Evolutionary conservation across 2,888 invertebrate species (phyloP).

Genomic region (Ectemnius continuus): DNA sequence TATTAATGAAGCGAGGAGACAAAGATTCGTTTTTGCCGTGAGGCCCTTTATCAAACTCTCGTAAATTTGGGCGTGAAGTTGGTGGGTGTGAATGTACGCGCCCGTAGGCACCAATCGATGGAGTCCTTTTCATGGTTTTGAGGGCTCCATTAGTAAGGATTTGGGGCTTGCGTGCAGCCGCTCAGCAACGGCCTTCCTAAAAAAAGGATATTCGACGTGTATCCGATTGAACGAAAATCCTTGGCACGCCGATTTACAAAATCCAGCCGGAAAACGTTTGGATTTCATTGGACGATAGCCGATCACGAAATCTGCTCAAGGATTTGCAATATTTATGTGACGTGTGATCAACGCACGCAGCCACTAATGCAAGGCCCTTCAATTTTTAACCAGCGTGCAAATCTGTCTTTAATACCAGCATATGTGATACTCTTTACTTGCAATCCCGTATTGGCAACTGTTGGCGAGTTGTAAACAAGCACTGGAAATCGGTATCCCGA

Average conservation of each 20-base stretch:
- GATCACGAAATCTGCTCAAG: slow-evolving; percentile 47
- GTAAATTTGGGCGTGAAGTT: slow-evolving; percentile 10
- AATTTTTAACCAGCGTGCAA: not conserved
- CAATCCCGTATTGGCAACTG: not conserved
- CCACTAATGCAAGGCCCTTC: slow-evolving; percentile 8
- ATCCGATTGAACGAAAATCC: slow-evolving; percentile 36
- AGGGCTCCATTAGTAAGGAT: slow-evolving; percentile 24
- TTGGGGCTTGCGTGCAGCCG: slow-evolving; percentile 22
- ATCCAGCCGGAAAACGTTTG: slow-evolving; percentile 20
- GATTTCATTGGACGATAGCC: slow-evolving; percentile 37
- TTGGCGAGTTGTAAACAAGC: not conserved
- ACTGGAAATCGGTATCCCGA: not conserved
- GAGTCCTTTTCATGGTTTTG: slow-evolving; percentile 22
- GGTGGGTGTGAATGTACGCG: not conserved
- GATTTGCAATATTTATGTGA: slow-evolving; percentile 40
- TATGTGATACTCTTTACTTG: not conserved
- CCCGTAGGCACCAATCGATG: slow-evolving; percentile 16
- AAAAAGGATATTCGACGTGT: slow-evolving; percentile 21
- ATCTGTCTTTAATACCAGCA: not conserved
- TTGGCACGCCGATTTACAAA: slow-evolving; percentile 18
- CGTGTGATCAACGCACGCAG: slow-evolving; percentile 16
- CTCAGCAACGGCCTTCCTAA: not conserved
- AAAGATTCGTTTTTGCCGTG: no score
- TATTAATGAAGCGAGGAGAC: slow-evolving; percentile 2
- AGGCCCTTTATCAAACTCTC: not conserved